A percentile compares a stretch with the other conserved stretches of the same genome.
These are phyloP conservation scores for Amphiprion percula DNA, from an alignment of 2,113 vertebrate genomes.

Conservation along the genomic window DNA sequence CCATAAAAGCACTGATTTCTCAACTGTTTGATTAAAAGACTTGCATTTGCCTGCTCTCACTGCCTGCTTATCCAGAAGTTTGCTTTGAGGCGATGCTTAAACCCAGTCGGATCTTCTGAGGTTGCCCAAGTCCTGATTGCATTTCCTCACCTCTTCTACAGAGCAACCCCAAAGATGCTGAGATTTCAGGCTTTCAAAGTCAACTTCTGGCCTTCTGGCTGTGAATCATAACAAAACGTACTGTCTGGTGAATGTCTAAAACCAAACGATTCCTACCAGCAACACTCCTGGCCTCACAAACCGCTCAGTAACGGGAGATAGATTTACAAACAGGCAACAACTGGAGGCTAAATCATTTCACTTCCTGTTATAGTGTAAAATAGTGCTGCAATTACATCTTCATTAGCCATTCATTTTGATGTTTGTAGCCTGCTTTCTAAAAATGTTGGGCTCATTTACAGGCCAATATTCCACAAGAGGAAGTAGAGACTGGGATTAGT, in stretches of 20 bases:
- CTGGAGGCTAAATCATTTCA: neutral
- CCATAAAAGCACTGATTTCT: neutral
- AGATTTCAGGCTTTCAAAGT: neutral
- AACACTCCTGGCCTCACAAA: neutral
- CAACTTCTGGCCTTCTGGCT: neutral
- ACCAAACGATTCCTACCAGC: neutral
- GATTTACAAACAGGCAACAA: neutral
- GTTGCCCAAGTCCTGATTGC: conserved; percentile 20
- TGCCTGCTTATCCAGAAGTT: neutral
- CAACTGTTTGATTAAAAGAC: neutral
- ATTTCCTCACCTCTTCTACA: neutral
- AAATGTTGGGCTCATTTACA: neutral
- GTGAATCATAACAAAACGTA: neutral
- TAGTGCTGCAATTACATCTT: neutral
- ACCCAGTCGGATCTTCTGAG: neutral
- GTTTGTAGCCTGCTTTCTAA: neutral
- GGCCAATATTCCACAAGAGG: neutral
- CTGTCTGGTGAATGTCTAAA: neutral
- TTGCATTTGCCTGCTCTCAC: neutral
- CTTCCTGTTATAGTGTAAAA: neutral
- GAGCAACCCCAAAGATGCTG: neutral
- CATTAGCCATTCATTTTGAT: conserved; percentile 15
- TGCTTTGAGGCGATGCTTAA: conserved; percentile 8
- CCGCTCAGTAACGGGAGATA: neutral
- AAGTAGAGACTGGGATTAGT: no score